Base-by-base conservation (phyloP, 2,888 invertebrate species). In the Alcis repandata region DNA sequence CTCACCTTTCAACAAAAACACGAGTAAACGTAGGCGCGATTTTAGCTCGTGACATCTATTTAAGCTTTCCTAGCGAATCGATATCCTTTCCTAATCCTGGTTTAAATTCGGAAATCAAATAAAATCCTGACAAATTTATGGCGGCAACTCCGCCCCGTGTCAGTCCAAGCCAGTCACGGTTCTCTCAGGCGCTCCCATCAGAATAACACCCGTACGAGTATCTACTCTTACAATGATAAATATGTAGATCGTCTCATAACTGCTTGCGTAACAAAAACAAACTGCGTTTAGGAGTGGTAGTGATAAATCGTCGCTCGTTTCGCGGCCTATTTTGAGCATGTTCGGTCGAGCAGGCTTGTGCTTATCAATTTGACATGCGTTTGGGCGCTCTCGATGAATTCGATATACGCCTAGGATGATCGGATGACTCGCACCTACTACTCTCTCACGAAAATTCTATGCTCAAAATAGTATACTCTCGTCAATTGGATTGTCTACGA, bases 221-320 rank as follows among this genome's bases (percentile, higher is more conserved):
- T 8, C n/a, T 19, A 51, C 10, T 52, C 38, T 13, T 52, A 22
- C 22, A 40, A 40, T 41, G 53, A 53, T 41, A 53, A 41, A 53
- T 53, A 27, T 53, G 40, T 53, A 15, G 22, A 53, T 40, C 20
- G 15, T 15, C 27, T 53, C 53, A 40, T 52, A 45, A 57, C 52
- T 33, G 59, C 53, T 64, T 59, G 53, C 54, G 63, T 48, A 54
- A 58, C 41, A 15, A 63, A 63, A 63, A 63, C 53, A 63, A 58
- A 54, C 59, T 41, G 58, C 52, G 57, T 57, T 58, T 52, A 49
- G 41, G 22, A 59, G 48, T 36, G 48, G 27, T 43, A 56, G 41
- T 59, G 59, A 64, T 64, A 64, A 64, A 59, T 64, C 17, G 59
- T 13, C 46, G 54, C 49, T 49, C 59, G 54, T 54, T 59, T 59